Evolutionary conservation across 2,888 invertebrate genomes (phyloP).

Genomic region (Euclidia mi): DNA sequence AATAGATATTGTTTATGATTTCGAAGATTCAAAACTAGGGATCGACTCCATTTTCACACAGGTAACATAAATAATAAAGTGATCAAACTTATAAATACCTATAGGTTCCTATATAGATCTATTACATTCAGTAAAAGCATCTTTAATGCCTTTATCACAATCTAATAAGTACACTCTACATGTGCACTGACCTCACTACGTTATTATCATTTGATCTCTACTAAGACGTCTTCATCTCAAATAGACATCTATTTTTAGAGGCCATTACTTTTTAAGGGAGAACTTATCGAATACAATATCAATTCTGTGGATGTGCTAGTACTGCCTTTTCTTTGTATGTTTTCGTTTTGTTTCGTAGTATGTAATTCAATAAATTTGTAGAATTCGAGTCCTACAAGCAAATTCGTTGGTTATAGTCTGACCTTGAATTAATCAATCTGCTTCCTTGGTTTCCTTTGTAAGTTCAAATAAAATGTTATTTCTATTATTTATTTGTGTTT

Average conservation of each 20-base stretch:
- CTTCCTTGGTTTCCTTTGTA: no score
- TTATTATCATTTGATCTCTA: conserved; percentile 32
- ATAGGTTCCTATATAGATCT: no score
- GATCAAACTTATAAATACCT: no score
- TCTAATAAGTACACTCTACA: neutral
- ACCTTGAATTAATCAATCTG: neutral
- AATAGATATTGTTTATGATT: no score
- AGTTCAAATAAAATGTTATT: no score
- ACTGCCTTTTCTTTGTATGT: no score
- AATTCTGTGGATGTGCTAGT: conserved; percentile 9
- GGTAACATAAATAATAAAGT: no score
- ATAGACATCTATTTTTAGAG: conserved; percentile 41
- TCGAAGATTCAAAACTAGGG: no score
- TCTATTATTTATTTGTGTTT: no score
- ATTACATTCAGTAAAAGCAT: no score
- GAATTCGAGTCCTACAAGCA: neutral
- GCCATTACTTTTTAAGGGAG: conserved; percentile 36
- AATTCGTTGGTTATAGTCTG: neutral
- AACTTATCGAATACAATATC: conserved; percentile 16
- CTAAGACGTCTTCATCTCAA: conserved; percentile 16
- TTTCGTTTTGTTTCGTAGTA: neutral
- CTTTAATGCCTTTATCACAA: no score
- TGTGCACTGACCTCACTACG: conserved; percentile 20
- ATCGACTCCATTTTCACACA: no score
- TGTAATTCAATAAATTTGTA: neutral